These are phyloP conservation scores for Budorcas taxicolor DNA, from an alignment of 2,113 vertebrate genomes.

Conservation along the genomic window DNA sequence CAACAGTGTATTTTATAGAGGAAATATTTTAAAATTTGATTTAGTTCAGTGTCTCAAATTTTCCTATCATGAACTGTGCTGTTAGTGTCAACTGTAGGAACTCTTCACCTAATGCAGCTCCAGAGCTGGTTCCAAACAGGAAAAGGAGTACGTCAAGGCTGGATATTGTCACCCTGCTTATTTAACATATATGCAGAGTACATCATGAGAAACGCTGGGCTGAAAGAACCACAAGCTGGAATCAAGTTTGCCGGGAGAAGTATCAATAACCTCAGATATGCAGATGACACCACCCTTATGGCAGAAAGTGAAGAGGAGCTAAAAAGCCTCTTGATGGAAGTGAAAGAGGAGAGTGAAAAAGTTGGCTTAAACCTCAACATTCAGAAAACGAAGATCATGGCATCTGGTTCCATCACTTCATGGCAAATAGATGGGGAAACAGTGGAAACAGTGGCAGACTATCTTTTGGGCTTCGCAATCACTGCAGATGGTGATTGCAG, in stretches of 20 bases:
- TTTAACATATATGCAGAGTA: accelerated
- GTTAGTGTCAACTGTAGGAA: background rate
- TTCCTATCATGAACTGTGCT: background rate
- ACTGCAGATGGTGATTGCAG: background rate
- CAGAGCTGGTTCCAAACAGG: background rate
- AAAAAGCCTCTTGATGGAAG: background rate
- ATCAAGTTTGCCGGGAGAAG: accelerated
- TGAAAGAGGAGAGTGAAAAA: background rate
- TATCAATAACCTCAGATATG: background rate
- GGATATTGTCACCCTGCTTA: background rate
- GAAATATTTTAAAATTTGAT: background rate
- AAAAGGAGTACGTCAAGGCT: accelerated
- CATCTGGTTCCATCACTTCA: background rate
- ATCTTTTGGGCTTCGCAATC: accelerated
- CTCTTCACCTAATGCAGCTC: background rate
- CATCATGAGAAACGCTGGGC: background rate
- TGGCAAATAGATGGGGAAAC: background rate
- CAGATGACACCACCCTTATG: background rate
- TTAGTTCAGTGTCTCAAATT: background rate
- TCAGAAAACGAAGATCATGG: background rate
- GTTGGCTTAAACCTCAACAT: background rate
- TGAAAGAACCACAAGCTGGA: background rate
- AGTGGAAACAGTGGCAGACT: background rate
- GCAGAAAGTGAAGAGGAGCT: background rate
- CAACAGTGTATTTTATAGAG: background rate